phyloP scores from a whole-genome alignment of 2,888 invertebrate genomes.

The Drosophila emarginata region DNA sequence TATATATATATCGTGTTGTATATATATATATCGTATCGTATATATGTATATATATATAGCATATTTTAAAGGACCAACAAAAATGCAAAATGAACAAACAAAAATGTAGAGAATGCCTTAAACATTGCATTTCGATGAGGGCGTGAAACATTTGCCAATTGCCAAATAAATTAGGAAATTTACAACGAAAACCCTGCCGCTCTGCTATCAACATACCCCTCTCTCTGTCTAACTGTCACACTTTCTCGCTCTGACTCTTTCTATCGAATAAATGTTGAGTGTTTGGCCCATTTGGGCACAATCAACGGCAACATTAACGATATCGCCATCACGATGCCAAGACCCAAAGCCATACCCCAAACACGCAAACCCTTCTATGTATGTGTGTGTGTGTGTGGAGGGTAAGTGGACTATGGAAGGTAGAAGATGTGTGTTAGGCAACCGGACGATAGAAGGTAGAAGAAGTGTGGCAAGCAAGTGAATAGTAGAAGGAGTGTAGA shows the following conservation, averaged over 20 bases:
- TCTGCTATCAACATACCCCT: not conserved
- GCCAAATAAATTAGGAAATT: slow-evolving; percentile 72
- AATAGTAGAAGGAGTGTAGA: not conserved
- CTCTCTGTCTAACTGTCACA: not conserved
- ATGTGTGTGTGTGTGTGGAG: slow-evolving; percentile 27
- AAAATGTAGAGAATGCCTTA: slow-evolving; percentile 25
- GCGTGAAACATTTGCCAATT: slow-evolving; percentile 64
- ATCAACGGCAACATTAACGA: slow-evolving; percentile 74
- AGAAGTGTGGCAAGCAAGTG: not conserved
- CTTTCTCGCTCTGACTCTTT: slow-evolving; percentile 21
- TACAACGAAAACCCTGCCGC: slow-evolving; percentile 40
- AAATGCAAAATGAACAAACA: slow-evolving; percentile 14
- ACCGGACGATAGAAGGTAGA: not conserved
- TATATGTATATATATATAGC: not conserved
- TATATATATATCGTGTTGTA: slow-evolving; percentile 22
- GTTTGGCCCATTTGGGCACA: slow-evolving; percentile 56
- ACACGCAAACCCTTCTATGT: slow-evolving; percentile 66
- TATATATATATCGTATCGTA: not conserved
- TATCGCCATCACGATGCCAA: slow-evolving; percentile 72
- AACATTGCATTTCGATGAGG: slow-evolving; percentile 34
- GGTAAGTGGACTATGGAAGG: slow-evolving; percentile 18
- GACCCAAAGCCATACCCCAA: slow-evolving; percentile 39
- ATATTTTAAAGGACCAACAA: slow-evolving; percentile 53
- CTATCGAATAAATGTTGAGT: slow-evolving; percentile 41
- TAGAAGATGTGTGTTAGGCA: not conserved